These are phyloP conservation scores for Chaetodon trifasciatus DNA, from an alignment of 2,797 vertebrate species.

Conservation along the genomic window DNA sequence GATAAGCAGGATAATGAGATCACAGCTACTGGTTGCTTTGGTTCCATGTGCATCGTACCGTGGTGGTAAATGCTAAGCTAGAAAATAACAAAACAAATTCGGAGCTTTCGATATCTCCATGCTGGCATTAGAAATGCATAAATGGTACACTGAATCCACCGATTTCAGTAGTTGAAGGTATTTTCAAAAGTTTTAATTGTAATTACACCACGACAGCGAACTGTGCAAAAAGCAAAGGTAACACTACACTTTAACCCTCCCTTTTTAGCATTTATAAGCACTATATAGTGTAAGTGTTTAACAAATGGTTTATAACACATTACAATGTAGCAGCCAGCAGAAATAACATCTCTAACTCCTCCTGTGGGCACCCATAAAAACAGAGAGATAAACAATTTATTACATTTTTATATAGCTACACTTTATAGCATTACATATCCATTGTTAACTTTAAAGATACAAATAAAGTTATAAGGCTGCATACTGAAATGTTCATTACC, in stretches of 20 bases:
- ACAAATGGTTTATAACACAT: neutral
- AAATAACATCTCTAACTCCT: neutral
- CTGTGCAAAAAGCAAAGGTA: too few relatives aligned
- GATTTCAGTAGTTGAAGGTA: neutral
- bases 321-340: neutral
- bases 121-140: conserved; percentile 16
- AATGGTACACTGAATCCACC: conserved; percentile 1
- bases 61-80: neutral
- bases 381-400: neutral
- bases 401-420: neutral
- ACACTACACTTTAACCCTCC: neutral
- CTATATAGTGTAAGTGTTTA: neutral
- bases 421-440: too few relatives aligned
- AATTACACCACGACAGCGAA: neutral
- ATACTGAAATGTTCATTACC: neutral
- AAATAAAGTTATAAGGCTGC: neutral
- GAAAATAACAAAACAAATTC: neutral
- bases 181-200: neutral
- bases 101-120: neutral
- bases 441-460: neutral
- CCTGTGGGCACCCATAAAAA: neutral
- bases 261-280: neutral
- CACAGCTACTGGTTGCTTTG: conserved; percentile 10
- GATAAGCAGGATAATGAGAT: conserved; percentile 31
- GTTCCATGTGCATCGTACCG: neutral